Evolutionary conservation across 1,140 invertebrate genomes (phyloP).

Genomic region (Epicauta chinensis): DNA sequence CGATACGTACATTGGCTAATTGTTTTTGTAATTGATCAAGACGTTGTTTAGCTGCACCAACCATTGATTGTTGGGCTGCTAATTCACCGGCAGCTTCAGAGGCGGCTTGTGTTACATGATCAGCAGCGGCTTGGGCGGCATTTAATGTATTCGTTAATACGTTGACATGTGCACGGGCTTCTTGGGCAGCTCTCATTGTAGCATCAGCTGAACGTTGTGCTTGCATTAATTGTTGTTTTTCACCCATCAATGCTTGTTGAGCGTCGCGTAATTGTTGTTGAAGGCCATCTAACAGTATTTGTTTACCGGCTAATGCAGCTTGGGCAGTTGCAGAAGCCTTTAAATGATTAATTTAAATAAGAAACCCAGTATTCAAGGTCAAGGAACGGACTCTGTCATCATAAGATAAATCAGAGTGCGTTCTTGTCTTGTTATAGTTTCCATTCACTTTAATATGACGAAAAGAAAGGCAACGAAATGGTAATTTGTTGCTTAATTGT

Average conservation of each 20-base stretch:
- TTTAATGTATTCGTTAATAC: conserved; percentile 52
- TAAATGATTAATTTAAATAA: conserved; percentile 5
- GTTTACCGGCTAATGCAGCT: conserved; percentile 61
- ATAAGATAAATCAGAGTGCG: neutral
- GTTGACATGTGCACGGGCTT: conserved; percentile 59
- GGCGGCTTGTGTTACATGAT: conserved; percentile 58
- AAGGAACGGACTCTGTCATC: neutral
- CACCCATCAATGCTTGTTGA: conserved; percentile 54
- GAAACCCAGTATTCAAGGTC: neutral
- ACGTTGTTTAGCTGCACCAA: conserved; percentile 57
- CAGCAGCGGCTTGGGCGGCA: conserved; percentile 59
- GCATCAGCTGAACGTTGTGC: conserved; percentile 58
- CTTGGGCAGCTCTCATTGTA: conserved; percentile 56
- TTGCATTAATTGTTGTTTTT: conserved; percentile 59
- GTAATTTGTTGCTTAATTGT: too few species aligned
- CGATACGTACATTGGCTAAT: conserved; percentile 55
- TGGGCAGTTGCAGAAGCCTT: conserved; percentile 58
- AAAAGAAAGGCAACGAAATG: too few species aligned
- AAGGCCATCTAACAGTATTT: conserved; percentile 52
- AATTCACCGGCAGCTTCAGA: conserved; percentile 59
- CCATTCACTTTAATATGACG: too few species aligned
- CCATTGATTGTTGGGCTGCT: conserved; percentile 64
- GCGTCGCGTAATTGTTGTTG: conserved; percentile 62
- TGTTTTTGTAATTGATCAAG: conserved; percentile 55
- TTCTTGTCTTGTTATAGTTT: neutral